Base-by-base conservation (phyloP, 1,140 invertebrate genomes). In the Bombus difficillimus region DNA sequence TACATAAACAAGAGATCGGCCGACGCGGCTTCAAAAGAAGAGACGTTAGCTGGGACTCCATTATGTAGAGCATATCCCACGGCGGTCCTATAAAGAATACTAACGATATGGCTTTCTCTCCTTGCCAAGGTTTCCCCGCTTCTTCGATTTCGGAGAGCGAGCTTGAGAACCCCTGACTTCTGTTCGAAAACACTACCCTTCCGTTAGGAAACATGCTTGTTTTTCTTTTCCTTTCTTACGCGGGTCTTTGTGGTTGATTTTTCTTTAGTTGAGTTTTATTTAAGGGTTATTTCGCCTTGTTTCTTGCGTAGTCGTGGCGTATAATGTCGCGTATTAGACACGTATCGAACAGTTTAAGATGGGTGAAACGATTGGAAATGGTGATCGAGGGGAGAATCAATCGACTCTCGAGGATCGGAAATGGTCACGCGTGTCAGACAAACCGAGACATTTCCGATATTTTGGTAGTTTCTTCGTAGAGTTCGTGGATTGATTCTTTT, bases 1-100 rank as follows among this genome's bases (percentile, higher is more conserved):
- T 95, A 95, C 94, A 95, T 95, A 95, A 95, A 95, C 95, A 95
- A 95, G 93, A 94, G 95, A 94, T 94, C 93, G 93, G 90, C 91
- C 92, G 92, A 92, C 92, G 92, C 88, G 86, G 93, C 94, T 93
- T 95, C 94, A 95, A 95, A 95, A 95, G 95, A 95, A 95, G 94
- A 94, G 93, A 93, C 92, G 91, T 90, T 92, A 91, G 91, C 94
- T 92, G 93, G 89, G 93, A 92, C 92, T 95, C 94, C 94, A 95
- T 95, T 95, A 95, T 95, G 94, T 94, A 95, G 94, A 95, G 93
- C 93, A 93, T 94, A 95, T 95, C 93, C 93, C 93, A 93, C 92
- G 92, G 90, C 87, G 92, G 90, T 92, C 91, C 94, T 94, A 95
- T 94, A 93, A 95, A 95, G 94, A 95, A 95, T 95, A 95, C 94